A percentile compares a stretch with the other conserved stretches of the same genome.
phyloP scores from a whole-genome alignment of 2,888 invertebrate genomes.

The Anthoptus insignis region DNA sequence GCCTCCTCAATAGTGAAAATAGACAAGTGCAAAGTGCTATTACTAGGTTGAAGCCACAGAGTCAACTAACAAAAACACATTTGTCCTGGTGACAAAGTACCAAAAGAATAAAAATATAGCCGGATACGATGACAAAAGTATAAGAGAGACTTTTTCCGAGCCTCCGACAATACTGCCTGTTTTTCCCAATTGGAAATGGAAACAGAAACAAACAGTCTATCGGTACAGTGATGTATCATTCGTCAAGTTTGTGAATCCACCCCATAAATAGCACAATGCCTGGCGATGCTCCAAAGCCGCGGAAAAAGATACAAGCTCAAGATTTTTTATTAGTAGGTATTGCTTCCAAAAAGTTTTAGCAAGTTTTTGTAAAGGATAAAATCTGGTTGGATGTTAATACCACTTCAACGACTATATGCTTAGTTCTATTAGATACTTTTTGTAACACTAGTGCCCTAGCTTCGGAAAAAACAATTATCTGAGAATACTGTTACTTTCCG shows the following conservation, averaged over 20 bases:
- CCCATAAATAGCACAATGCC: slow-evolving; percentile 9
- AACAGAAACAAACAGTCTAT: slow-evolving; percentile 26
- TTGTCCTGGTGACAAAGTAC: background rate
- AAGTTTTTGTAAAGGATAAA: too few species aligned
- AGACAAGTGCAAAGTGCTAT: too few species aligned
- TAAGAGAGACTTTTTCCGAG: background rate
- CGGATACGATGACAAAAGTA: background rate
- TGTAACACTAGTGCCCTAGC: too few species aligned
- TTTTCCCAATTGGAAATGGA: slow-evolving; percentile 2
- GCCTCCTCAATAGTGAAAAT: too few species aligned
- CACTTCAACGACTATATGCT: too few species aligned
- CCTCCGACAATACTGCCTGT: slow-evolving; percentile 3
- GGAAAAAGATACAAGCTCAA: slow-evolving; percentile 11
- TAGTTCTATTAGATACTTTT: too few species aligned
- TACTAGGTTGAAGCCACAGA: too few species aligned
- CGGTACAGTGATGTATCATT: slow-evolving; percentile 18
- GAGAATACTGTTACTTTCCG: too few species aligned
- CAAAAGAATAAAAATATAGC: background rate
- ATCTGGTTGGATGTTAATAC: too few species aligned
- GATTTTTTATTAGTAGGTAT: slow-evolving; percentile 1
- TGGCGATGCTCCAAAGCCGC: slow-evolving; percentile 28
- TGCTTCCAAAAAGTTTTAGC: background rate
- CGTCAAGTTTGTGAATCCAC: slow-evolving; percentile 30
- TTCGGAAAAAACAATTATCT: too few species aligned
- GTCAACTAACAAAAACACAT: background rate